A percentile compares a stretch with the other conserved stretches of the same genome.
Conservation (phyloP, 2,113 vertebrate species). For the Anoura caudifer region DNA sequence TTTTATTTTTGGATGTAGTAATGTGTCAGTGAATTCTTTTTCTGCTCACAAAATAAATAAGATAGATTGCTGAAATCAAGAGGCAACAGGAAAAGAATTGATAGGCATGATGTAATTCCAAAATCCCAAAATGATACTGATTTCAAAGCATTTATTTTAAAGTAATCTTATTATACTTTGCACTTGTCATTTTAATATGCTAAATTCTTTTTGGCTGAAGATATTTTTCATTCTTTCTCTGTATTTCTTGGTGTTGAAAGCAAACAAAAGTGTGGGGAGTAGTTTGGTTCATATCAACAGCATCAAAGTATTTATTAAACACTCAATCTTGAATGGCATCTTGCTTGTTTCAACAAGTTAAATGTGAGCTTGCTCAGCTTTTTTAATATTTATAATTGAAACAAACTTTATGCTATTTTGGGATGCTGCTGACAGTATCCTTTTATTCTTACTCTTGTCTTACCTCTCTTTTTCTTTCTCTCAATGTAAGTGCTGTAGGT, state of each 20-base stretch:
- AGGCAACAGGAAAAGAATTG: neutral
- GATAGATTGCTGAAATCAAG: neutral
- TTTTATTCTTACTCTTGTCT: neutral
- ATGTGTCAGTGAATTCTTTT: neutral
- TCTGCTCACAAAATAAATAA: neutral
- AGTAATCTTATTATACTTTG: neutral
- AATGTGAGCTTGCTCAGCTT: neutral
- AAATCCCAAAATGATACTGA: neutral
- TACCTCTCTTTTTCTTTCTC: neutral
- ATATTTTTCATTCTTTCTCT: neutral
- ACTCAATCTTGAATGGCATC: neutral
- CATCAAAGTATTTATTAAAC: neutral
- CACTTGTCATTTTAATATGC: neutral
- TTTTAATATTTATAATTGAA: neutral
- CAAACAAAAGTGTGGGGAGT: neutral
- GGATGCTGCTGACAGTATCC: neutral
- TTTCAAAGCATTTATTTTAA: constrained; percentile 11
- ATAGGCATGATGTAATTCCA: neutral
- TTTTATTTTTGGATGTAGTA: neutral
- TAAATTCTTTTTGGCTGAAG: neutral
- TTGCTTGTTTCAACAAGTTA: neutral
- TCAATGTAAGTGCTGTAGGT: neutral
- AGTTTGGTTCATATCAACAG: neutral
- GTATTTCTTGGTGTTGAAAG: neutral
- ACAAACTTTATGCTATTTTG: neutral